Base-by-base conservation (phyloP, 2,888 invertebrate species). In the Falcaria lacertinaria region DNA sequence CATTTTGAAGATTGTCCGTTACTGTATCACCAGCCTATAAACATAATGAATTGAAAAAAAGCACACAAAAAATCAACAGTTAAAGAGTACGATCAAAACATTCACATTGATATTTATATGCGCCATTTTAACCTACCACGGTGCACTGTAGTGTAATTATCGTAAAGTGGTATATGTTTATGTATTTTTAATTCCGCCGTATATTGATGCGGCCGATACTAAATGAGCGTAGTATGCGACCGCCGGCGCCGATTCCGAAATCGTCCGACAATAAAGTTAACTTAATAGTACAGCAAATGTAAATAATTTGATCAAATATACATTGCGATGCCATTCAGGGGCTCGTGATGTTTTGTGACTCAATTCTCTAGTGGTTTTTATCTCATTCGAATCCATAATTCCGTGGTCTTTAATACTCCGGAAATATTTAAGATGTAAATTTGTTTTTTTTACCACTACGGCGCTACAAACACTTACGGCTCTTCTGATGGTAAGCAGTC, bases 131-230 rank as follows among this genome's bases (percentile, higher is more conserved):
- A 74, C 69, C 78, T 69, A 66, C 80, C 78, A 64, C 64, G 68
- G 78, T 76, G 75, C 79, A 80, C 78, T 79, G 78, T 68, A 64
- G 64, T 60, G 78, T 82, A 80, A 86, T 87, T 86, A 86, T 76
- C 85, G 85, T 87, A 86, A 86, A 87, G 80, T 77, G 77, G 70
- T 74, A 73, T 79, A 80, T 86, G 82, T 87, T 87, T 87, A 87
- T 87, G 85, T 77, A 80, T 86, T 87, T 87, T 87, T 87, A 87
- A 87, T 87, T 87, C 87, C 80, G 70, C 71, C 72, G 80, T 83
- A 82, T 78, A 75, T 76, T 63, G 60, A 49, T 59, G 68, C 67
- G 69, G 63, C 66, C 72, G 74, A 77, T 82, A 74, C 74, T 76
- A 49, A 75, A 74, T 67, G 64, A 62, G 52, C 63, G 55, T 63